These are phyloP conservation scores for Neodontobutis hainanensis DNA, from an alignment of 2,113 vertebrate genomes.

Conservation along the genomic window DNA sequence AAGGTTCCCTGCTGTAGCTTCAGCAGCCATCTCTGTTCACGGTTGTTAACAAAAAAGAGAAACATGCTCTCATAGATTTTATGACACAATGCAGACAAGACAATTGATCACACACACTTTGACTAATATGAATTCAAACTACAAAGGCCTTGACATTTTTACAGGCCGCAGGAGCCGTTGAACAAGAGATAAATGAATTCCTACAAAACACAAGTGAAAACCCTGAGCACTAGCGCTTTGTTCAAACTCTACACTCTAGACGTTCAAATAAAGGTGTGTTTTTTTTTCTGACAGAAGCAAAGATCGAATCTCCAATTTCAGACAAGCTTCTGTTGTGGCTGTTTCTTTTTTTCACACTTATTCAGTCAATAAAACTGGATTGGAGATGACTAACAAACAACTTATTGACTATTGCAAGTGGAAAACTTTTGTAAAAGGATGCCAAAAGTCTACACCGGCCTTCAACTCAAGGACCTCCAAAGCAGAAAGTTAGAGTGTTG, in stretches of 20 bases:
- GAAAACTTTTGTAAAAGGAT: slow-evolving; percentile 1
- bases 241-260: too few relatives aligned
- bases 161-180: not conserved
- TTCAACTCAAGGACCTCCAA: not conserved
- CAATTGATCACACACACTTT: slow-evolving; percentile 7
- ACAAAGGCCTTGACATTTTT: slow-evolving; percentile 1
- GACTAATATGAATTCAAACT: slow-evolving; percentile 10
- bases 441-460: not conserved
- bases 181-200: too few relatives aligned
- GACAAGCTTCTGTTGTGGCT: not conserved
- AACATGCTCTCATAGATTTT: not conserved
- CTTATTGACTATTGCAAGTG: not conserved
- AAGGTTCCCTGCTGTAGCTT: not conserved
- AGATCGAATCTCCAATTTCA: not conserved
- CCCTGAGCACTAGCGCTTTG: too few relatives aligned
- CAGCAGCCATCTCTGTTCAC: not conserved
- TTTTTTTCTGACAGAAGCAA: not conserved
- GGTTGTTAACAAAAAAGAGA: not conserved
- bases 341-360: not conserved
- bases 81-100: not conserved
- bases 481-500: not conserved
- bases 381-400: not conserved
- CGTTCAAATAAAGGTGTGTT: not conserved
- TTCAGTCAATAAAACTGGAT: not conserved
- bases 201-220: too few relatives aligned